These are phyloP conservation scores for Bombus polaris DNA, from an alignment of 1,140 invertebrate species.

Conservation along the genomic window DNA sequence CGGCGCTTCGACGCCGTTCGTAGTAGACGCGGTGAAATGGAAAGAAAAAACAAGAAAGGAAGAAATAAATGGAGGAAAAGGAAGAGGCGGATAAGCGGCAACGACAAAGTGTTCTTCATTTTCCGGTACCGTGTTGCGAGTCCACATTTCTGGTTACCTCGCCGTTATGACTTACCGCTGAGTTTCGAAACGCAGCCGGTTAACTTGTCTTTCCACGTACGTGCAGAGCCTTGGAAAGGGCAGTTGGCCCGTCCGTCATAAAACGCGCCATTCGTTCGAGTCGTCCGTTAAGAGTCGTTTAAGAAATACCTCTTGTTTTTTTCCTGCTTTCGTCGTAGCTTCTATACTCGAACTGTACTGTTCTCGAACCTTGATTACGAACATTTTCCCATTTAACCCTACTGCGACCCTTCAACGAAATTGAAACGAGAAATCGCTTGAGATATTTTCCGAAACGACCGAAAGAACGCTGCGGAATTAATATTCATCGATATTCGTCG, in stretches of 20 bases:
- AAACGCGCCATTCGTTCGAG: neutral
- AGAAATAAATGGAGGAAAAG: neutral
- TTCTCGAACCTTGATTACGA: neutral
- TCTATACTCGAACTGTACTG: neutral
- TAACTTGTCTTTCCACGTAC: slow-evolving; percentile 27
- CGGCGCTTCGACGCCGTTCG: slow-evolving; percentile 18
- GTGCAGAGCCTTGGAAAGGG: slow-evolving; percentile 53
- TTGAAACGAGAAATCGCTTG: too few relatives aligned
- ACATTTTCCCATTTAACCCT: too few relatives aligned
- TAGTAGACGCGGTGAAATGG: slow-evolving; percentile 13
- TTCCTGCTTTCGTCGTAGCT: neutral
- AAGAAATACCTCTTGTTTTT: neutral
- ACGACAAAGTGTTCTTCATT: neutral
- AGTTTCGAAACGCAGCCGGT: slow-evolving; percentile 54
- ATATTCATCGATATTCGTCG: too few relatives aligned
- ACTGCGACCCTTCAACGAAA: too few relatives aligned
- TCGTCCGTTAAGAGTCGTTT: neutral
- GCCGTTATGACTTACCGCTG: slow-evolving; percentile 46
- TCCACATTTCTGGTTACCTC: slow-evolving; percentile 29
- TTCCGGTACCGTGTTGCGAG: slow-evolving; percentile 12
- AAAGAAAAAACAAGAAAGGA: neutral
- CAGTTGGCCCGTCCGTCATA: slow-evolving; percentile 15
- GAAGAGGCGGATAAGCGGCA: slow-evolving; percentile 5
- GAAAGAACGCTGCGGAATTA: too few relatives aligned
- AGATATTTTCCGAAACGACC: too few relatives aligned